These are phyloP conservation scores for Mimumesa dahlbomi DNA, from an alignment of 2,888 invertebrate genomes.

Conservation along the genomic window DNA sequence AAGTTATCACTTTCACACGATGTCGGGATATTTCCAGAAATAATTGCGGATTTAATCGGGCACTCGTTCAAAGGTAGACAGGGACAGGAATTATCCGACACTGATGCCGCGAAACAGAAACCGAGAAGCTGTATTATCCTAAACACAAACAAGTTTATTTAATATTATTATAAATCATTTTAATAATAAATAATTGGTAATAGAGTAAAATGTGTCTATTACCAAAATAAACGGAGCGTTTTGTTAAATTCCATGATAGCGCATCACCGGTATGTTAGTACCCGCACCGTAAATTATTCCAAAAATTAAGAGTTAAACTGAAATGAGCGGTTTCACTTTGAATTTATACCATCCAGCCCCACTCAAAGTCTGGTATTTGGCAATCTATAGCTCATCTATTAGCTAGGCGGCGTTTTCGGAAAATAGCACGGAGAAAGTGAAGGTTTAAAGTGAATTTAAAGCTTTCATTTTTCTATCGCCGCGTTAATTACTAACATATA, in stretches of 20 bases:
- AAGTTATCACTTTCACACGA: slow-evolving; percentile 4
- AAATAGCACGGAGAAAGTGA: slow-evolving; percentile 29
- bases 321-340: slow-evolving; percentile 14
- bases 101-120: not conserved
- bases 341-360: slow-evolving; percentile 30
- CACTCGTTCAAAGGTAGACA: slow-evolving; percentile 2
- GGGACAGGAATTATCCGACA: slow-evolving; percentile 7
- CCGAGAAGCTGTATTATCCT: slow-evolving; percentile 2
- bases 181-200: no score
- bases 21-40: not conserved
- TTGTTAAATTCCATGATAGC: not conserved
- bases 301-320: slow-evolving; percentile 20
- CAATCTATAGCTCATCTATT: slow-evolving; percentile 17
- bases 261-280: slow-evolving; percentile 6
- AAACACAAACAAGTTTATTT: not conserved
- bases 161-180: not conserved
- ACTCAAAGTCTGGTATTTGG: slow-evolving; percentile 23
- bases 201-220: not conserved
- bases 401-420: slow-evolving; percentile 6
- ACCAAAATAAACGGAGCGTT: no score
- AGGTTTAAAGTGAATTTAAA: slow-evolving; percentile 6
- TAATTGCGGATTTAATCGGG: not conserved
- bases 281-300: slow-evolving; percentile 1
- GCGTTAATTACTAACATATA: not conserved
- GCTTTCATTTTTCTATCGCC: slow-evolving; percentile 3